Evolutionary conservation across 2,113 vertebrate species (phyloP), one percentile per base, ranked within the genome.

Genomic region (Petrocephalus microphthalmus): DNA sequence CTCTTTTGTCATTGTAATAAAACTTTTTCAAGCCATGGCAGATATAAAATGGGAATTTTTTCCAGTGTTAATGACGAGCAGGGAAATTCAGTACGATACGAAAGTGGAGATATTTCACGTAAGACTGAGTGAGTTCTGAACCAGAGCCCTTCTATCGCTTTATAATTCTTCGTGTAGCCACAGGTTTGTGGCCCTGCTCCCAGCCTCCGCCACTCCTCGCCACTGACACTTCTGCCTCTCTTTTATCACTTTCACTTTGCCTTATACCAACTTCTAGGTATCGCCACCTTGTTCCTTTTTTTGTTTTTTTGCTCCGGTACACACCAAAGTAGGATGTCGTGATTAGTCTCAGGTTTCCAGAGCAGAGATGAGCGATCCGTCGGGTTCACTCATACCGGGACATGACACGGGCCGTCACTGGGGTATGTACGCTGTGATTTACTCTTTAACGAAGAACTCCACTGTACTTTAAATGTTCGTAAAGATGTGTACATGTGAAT

Each of bases 191-290:
- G 82, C 57, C 42, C 86, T 47, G 7, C 1, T 15, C 45, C 82
- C 51, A 57, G 1, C 0, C 25, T 8, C 53, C 78, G 47, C 86
- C 13, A 29, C 49, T 56, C 67, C 52, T 33, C 51, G 81, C 85
- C 45, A 13, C 86, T 54, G 29, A 54, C 2, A 82, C 17, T 60
- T 15, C 2, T 22, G 25, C 37, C 15, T 84, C 20, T n/a, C 57
- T 10, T 57, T 15, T 86, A 85, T 78, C 88, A 89, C 82, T 91
- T 90, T 91, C 87, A 89, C 83, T 91, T 90, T 60, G 84, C 81
- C 74, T 88, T 82, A 51, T 33, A 56, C 17, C 37, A 10, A 85
- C 88, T 89, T 89, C 83, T 51, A 17, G 49, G 53, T 47, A 3
- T 37, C 1, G 15, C 11, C 52, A 29, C n/a, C 33, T 13, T 83